Conservation (phyloP, 2,797 vertebrate species). For the Ataeniobius toweri region DNA sequence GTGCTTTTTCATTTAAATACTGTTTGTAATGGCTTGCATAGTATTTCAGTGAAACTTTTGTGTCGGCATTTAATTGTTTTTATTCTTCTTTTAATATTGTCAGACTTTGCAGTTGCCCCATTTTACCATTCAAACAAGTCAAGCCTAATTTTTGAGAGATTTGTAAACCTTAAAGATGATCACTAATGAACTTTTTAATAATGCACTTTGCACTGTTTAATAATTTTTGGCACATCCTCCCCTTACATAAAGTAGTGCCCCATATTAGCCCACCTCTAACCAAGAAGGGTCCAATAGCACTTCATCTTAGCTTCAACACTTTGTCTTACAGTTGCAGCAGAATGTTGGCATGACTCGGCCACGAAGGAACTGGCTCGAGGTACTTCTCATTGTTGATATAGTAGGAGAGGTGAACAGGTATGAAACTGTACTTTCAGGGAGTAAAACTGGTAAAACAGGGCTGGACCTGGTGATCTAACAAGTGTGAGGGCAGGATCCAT, state of each 20-base stretch:
- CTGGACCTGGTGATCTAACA: slow-evolving; percentile 62
- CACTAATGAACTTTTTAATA: slow-evolving; percentile 38
- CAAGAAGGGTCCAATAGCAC: slow-evolving; percentile 29
- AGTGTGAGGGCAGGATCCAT: slow-evolving; percentile 62
- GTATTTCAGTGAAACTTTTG: slow-evolving; percentile 55
- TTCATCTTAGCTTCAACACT: slow-evolving; percentile 56
- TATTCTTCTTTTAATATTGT: slow-evolving; percentile 26
- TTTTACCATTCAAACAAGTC: slow-evolving; percentile 45
- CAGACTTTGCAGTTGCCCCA: slow-evolving; percentile 32
- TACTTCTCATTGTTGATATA: slow-evolving; percentile 46
- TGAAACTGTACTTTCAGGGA: slow-evolving; percentile 70
- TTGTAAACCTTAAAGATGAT: slow-evolving; percentile 36
- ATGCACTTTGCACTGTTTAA: slow-evolving; percentile 64
- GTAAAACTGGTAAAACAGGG: slow-evolving; percentile 68
- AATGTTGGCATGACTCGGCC: slow-evolving; percentile 67
- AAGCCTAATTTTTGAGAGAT: slow-evolving; percentile 42
- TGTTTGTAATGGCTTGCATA: slow-evolving; percentile 55
- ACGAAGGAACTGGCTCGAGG: slow-evolving; percentile 56
- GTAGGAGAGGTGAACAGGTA: slow-evolving; percentile 28
- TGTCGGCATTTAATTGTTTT: slow-evolving; percentile 65
- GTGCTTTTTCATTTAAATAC: slow-evolving; percentile 60
- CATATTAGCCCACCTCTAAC: slow-evolving; percentile 28
- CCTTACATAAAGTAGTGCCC: slow-evolving; percentile 37
- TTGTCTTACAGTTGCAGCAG: slow-evolving; percentile 49
- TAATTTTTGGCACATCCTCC: slow-evolving; percentile 26